A percentile compares a stretch with the other conserved stretches of the same genome.
Evolutionary conservation across 1,140 invertebrate species (phyloP).

Genomic region (Leptinotarsa defecta): DNA sequence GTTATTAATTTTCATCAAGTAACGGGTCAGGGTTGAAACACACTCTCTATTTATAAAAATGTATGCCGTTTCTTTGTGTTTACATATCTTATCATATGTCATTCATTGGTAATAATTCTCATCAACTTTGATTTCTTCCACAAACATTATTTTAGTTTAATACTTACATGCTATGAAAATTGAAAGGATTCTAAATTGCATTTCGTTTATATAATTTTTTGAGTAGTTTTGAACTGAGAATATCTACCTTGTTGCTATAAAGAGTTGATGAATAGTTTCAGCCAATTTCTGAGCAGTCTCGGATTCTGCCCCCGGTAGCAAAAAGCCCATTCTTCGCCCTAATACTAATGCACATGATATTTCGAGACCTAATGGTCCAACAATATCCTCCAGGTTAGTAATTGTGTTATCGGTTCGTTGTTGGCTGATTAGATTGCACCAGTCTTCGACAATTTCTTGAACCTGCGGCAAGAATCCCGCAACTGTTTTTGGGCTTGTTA

Average conservation of each 20-base stretch:
- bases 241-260: constrained; percentile 60
- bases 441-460: constrained; percentile 78
- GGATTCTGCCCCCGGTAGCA: constrained; percentile 66
- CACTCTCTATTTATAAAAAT: too few species aligned
- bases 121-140: too few species aligned
- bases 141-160: too few species aligned
- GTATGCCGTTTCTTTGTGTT: too few species aligned
- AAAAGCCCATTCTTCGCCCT: constrained; percentile 77
- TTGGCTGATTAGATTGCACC: constrained; percentile 66
- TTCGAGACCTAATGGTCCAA: constrained; percentile 79
- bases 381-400: constrained; percentile 70
- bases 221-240: too few species aligned
- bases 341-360: constrained; percentile 77
- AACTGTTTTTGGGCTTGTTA: constrained; percentile 79
- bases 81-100: too few species aligned
- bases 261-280: constrained; percentile 73
- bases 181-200: too few species aligned
- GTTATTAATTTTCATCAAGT: too few species aligned
- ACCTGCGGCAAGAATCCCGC: constrained; percentile 76
- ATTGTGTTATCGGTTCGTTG: constrained; percentile 61
- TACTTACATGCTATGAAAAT: too few species aligned
- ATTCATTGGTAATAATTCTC: too few species aligned
- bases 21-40: too few species aligned
- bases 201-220: too few species aligned
- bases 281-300: constrained; percentile 64